Percentiles rank a stretch among this genome's conserved stretches.
Conservation (phyloP, 1,140 invertebrate genomes). For the Charaxes varanes region DNA sequence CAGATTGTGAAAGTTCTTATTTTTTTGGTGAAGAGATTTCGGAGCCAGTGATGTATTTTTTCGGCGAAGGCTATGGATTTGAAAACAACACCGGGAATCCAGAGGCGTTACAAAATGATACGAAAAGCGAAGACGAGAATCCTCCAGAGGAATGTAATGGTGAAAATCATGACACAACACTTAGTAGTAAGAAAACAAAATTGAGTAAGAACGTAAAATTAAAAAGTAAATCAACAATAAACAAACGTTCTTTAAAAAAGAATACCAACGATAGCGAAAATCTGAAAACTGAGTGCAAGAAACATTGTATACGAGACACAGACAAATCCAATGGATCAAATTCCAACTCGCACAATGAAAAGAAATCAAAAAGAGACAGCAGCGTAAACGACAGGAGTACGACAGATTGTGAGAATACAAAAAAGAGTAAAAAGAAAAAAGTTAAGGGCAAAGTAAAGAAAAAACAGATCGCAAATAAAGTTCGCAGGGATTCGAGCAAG, state of each 20-base stretch:
- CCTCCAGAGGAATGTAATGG: conserved; percentile 61
- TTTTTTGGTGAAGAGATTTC: conserved; percentile 79
- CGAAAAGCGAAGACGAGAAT: conserved; percentile 50
- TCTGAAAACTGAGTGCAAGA: conserved; percentile 52
- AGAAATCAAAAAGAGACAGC: conserved; percentile 42
- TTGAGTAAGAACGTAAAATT: conserved; percentile 48
- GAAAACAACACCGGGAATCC: conserved; percentile 83
- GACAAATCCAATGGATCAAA: conserved; percentile 59
- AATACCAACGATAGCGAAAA: conserved; percentile 53
- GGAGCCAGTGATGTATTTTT: conserved; percentile 82
- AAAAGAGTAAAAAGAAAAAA: conserved; percentile 49
- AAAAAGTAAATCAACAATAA: conserved; percentile 40
- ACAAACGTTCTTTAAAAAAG: conserved; percentile 53
- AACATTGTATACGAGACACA: conserved; percentile 52
- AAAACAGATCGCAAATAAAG: conserved; percentile 39
- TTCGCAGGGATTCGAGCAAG: conserved; percentile 43
- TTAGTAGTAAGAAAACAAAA: conserved; percentile 47
- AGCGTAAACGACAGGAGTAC: conserved; percentile 55
- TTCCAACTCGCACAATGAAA: conserved; percentile 64
- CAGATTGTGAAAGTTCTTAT: conserved; percentile 78
- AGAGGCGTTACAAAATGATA: conserved; percentile 64
- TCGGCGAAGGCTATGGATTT: conserved; percentile 82
- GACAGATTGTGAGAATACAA: conserved; percentile 42
- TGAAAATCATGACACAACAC: conserved; percentile 44
- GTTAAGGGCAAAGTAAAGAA: conserved; percentile 50